phyloP scores from a whole-genome alignment of 2,888 invertebrate species.

The Campaea margaritaria region DNA sequence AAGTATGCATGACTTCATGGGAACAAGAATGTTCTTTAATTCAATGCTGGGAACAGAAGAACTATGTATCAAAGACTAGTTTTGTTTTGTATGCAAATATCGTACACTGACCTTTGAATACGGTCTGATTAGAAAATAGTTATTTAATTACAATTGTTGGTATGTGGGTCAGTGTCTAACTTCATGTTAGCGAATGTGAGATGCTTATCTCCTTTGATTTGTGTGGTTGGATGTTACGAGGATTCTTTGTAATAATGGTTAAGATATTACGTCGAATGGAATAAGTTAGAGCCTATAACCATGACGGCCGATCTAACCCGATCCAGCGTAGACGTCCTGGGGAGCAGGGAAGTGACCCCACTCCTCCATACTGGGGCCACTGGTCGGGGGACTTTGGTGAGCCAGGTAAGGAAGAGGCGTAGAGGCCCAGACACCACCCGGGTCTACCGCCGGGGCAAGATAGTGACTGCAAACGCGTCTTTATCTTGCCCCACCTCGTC shows the following conservation, averaged over 20 bases:
- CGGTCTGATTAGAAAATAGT: slow-evolving; percentile 37
- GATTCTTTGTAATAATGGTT: background rate
- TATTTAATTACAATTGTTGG: slow-evolving; percentile 35
- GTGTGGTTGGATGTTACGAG: slow-evolving; percentile 6
- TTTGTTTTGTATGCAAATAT: slow-evolving; percentile 41
- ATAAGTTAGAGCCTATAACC: background rate
- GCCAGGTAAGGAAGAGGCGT: too few relatives aligned
- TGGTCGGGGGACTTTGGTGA: too few relatives aligned
- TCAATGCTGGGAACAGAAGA: slow-evolving; percentile 56
- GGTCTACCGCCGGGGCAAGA: too few relatives aligned
- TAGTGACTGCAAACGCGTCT: too few relatives aligned
- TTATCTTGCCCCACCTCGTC: too few relatives aligned
- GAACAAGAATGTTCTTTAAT: slow-evolving; percentile 45
- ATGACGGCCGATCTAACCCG: too few relatives aligned
- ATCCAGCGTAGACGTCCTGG: too few relatives aligned
- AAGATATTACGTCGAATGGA: background rate
- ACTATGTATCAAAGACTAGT: slow-evolving; percentile 39
- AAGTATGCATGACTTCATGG: slow-evolving; percentile 51
- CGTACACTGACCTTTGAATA: slow-evolving; percentile 48
- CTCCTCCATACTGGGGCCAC: too few relatives aligned
- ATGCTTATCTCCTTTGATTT: slow-evolving; percentile 20
- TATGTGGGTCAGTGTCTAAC: slow-evolving; percentile 38
- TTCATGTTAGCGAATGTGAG: slow-evolving; percentile 21
- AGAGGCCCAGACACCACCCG: too few relatives aligned
- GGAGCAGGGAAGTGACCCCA: too few relatives aligned